A percentile compares a stretch with the other conserved stretches of the same genome.
Conservation (phyloP, 2,797 vertebrate species). For the Tapirus indicus region DNA sequence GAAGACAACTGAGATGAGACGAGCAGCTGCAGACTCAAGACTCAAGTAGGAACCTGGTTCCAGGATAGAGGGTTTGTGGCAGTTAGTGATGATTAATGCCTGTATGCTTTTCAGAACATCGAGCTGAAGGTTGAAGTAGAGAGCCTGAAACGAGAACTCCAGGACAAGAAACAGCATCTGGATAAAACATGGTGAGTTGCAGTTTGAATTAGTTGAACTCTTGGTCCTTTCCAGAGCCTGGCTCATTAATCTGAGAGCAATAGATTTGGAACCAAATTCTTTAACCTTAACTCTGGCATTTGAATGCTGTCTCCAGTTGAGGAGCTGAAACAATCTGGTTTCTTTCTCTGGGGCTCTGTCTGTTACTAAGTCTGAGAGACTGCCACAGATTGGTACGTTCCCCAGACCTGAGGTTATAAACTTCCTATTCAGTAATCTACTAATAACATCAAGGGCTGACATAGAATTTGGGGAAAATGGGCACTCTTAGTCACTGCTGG, state of each 20-base stretch:
- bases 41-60: background rate
- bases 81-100: background rate
- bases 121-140: slow-evolving; percentile 97
- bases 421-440: background rate
- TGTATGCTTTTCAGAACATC: slow-evolving; percentile 92
- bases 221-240: background rate
- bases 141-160: slow-evolving; percentile 95
- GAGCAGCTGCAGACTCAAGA: background rate
- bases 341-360: background rate
- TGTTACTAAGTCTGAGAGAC: background rate
- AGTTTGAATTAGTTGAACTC: background rate
- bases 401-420: background rate
- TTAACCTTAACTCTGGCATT: background rate
- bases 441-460: background rate
- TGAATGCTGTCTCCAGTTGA: background rate
- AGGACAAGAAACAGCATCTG: slow-evolving; percentile 93
- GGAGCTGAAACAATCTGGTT: background rate
- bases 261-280: background rate
- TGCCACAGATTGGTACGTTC: background rate
- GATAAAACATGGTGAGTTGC: slow-evolving; percentile 92
- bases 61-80: accelerated
- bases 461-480: background rate
- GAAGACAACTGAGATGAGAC: background rate
- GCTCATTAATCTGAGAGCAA: background rate
- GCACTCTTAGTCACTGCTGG: background rate